Conservation (phyloP, 2,888 invertebrate species). For the Caenorhabditis becei region DNA sequence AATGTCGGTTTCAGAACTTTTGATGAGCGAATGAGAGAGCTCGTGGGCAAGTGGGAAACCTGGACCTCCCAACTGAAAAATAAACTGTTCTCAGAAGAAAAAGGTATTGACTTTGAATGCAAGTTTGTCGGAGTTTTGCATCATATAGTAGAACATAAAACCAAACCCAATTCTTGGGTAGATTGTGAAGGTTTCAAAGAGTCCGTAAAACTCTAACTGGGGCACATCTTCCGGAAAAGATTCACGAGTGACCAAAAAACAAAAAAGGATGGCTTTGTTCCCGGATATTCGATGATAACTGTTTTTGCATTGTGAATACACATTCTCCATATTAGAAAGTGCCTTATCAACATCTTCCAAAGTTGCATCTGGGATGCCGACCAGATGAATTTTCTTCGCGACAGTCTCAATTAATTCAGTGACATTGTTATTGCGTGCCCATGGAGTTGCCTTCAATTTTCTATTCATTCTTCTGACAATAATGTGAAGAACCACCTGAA, state of each 20-base stretch:
- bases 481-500: not conserved
- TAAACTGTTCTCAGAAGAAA: not conserved
- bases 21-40: not conserved
- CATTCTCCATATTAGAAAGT: not conserved
- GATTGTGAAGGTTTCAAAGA: not conserved
- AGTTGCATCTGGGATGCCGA: not conserved
- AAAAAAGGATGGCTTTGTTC: no score
- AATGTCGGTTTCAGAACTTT: not conserved
- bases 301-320: not conserved
- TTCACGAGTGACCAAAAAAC: no score
- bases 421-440: not conserved
- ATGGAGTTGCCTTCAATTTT: not conserved
- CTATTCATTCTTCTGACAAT: not conserved
- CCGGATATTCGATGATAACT: no score
- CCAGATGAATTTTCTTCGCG: not conserved
- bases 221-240: no score
- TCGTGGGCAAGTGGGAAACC: slow-evolving; percentile 7
- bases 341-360: not conserved
- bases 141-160: not conserved
- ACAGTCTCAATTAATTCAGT: not conserved
- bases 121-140: not conserved
- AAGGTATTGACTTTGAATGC: not conserved
- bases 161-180: not conserved
- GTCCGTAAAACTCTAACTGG: not conserved
- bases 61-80: not conserved